Percentiles rank a stretch among this genome's conserved stretches.
phyloP scores from a whole-genome alignment of 2,888 invertebrate genomes.

The Galeruca laticollis region DNA sequence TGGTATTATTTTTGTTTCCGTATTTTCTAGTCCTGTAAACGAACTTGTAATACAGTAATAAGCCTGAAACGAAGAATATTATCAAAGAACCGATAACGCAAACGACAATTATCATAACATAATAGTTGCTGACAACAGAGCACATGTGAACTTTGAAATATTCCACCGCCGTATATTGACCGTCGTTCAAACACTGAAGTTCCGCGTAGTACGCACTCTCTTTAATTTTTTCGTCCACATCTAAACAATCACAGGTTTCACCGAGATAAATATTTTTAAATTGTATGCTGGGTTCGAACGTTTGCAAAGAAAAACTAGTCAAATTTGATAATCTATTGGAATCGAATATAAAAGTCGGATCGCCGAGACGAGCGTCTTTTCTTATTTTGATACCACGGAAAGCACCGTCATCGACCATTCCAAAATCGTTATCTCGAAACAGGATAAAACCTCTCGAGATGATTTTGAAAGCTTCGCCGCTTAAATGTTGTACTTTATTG shows the following conservation, averaged over 20 bases:
- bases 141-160: slow-evolving; percentile 59
- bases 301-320: slow-evolving; percentile 71
- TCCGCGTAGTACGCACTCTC: slow-evolving; percentile 55
- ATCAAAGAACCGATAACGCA: slow-evolving; percentile 68
- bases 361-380: slow-evolving; percentile 65
- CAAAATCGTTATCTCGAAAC: slow-evolving; percentile 76
- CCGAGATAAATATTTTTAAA: slow-evolving; percentile 73
- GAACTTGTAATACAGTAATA: slow-evolving; percentile 65
- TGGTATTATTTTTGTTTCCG: slow-evolving; percentile 61
- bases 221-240: slow-evolving; percentile 52
- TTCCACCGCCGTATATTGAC: slow-evolving; percentile 54
- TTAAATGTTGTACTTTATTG: slow-evolving; percentile 71
- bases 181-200: slow-evolving; percentile 59
- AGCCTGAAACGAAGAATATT: slow-evolving; percentile 61
- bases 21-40: slow-evolving; percentile 64
- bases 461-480: slow-evolving; percentile 76
- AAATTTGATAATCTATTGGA: slow-evolving; percentile 74
- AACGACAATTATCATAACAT: slow-evolving; percentile 61
- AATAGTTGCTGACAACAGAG: slow-evolving; percentile 58
- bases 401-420: slow-evolving; percentile 71
- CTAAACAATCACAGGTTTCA: slow-evolving; percentile 71
- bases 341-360: slow-evolving; percentile 71
- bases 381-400: slow-evolving; percentile 73
- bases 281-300: slow-evolving; percentile 71
- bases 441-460: slow-evolving; percentile 73